A percentile compares a stretch with the other conserved stretches of the same genome.
phyloP scores from a whole-genome alignment of 2,888 invertebrate species.

The Synanthedon myopaeformis region DNA sequence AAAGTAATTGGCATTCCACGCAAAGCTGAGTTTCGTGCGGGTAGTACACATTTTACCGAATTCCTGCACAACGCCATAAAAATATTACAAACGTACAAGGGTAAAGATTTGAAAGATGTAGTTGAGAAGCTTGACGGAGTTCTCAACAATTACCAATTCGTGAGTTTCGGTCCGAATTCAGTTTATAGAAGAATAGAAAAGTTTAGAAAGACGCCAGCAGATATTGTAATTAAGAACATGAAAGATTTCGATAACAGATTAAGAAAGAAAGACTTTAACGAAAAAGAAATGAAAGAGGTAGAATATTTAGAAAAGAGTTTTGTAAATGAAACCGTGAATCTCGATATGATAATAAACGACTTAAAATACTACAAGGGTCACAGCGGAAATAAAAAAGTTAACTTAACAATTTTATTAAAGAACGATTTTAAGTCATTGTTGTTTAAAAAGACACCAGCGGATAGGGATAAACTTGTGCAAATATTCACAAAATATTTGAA shows the following conservation, averaged over 20 bases:
- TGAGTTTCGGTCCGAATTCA: constrained; percentile 7
- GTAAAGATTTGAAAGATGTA: constrained; percentile 25
- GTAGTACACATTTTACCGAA: constrained; percentile 20
- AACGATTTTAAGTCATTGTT: too few species aligned
- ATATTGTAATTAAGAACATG: not conserved
- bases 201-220: not conserved
- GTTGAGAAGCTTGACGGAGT: constrained; percentile 20
- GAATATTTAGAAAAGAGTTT: not conserved
- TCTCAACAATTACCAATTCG: constrained; percentile 23
- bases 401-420: too few species aligned
- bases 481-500: too few species aligned
- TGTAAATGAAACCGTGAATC: not conserved
- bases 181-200: not conserved
- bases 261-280: not conserved
- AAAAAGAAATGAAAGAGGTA: not conserved
- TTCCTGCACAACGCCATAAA: constrained; percentile 21
- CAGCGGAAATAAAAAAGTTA: too few species aligned
- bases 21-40: not conserved
- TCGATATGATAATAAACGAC: not conserved
- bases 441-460: too few species aligned
- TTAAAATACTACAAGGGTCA: not conserved
- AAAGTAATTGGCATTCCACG: constrained; percentile 10
- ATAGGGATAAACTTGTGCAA: too few species aligned
- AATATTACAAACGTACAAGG: constrained; percentile 19
- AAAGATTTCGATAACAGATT: not conserved